Evolutionary conservation across 1,140 invertebrate genomes (phyloP).

Genomic region (Drosophila kurseongensis): DNA sequence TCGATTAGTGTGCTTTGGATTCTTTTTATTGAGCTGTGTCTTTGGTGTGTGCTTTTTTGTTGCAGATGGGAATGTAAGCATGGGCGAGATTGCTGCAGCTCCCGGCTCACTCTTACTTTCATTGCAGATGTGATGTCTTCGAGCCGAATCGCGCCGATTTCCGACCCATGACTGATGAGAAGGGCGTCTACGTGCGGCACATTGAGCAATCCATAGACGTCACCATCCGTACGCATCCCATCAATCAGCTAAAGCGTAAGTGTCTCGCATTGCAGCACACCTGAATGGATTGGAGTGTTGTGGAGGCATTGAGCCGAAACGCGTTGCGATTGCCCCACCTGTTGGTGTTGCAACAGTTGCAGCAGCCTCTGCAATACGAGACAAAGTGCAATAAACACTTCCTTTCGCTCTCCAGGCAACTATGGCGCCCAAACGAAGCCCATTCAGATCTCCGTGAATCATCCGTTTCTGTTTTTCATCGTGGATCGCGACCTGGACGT

Average conservation of each 20-base stretch:
- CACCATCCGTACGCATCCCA: conserved; percentile 89
- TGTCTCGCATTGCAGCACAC: conserved; percentile 62
- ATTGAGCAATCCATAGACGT: conserved; percentile 93
- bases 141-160: conserved; percentile 91
- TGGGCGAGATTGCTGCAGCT: neutral
- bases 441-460: conserved; percentile 89
- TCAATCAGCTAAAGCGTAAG: conserved; percentile 86
- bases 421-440: conserved; percentile 85
- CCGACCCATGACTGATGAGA: conserved; percentile 90
- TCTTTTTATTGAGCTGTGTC: conserved; percentile 12
- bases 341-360: conserved; percentile 17
- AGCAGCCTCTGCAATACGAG: conserved; percentile 27
- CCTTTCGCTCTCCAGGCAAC: conserved; percentile 72
- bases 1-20: neutral
- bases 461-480: conserved; percentile 93
- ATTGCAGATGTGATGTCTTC: conserved; percentile 89
- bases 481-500: conserved; percentile 91
- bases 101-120: conserved; percentile 53
- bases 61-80: conserved; percentile 77
- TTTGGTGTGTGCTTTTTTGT: conserved; percentile 14
- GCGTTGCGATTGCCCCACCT: conserved; percentile 54
- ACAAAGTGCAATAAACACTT: conserved; percentile 68
- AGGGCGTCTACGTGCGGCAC: conserved; percentile 90
- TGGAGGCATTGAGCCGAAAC: conserved; percentile 68
- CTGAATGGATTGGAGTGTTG: conserved; percentile 15